These are phyloP conservation scores for Todus mexicanus DNA, from an alignment of 2,797 vertebrate genomes.

Conservation along the genomic window DNA sequence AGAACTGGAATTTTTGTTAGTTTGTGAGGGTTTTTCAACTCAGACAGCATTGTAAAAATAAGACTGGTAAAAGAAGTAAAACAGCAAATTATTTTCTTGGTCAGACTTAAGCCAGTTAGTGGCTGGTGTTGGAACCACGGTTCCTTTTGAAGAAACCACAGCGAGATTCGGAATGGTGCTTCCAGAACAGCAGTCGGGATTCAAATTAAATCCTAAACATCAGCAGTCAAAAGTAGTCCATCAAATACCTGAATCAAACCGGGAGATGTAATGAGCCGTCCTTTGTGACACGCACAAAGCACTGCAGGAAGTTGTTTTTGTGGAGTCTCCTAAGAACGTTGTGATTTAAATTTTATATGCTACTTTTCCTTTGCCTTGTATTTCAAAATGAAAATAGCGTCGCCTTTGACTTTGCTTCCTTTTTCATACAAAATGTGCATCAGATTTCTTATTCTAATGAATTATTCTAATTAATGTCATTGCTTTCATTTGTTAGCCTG, in stretches of 20 bases:
- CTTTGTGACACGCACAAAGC: neutral
- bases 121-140: neutral
- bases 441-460: neutral
- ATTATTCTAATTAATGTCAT: neutral
- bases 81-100: neutral
- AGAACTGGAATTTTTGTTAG: accelerated
- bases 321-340: neutral
- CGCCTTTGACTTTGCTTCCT: neutral
- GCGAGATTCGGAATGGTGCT: neutral
- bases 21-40: neutral
- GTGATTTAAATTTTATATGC: neutral
- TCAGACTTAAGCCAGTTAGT: neutral
- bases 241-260: neutral
- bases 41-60: neutral
- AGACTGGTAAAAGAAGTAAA: neutral
- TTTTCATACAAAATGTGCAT: neutral
- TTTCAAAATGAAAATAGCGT: neutral
- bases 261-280: neutral
- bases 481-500: neutral
- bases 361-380: neutral
- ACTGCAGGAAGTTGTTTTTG: neutral
- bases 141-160: neutral
- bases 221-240: neutral
- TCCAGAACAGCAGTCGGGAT: neutral
- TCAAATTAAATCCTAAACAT: neutral